These are phyloP conservation scores for Antitype chi DNA, from an alignment of 2,888 invertebrate genomes.

Conservation along the genomic window DNA sequence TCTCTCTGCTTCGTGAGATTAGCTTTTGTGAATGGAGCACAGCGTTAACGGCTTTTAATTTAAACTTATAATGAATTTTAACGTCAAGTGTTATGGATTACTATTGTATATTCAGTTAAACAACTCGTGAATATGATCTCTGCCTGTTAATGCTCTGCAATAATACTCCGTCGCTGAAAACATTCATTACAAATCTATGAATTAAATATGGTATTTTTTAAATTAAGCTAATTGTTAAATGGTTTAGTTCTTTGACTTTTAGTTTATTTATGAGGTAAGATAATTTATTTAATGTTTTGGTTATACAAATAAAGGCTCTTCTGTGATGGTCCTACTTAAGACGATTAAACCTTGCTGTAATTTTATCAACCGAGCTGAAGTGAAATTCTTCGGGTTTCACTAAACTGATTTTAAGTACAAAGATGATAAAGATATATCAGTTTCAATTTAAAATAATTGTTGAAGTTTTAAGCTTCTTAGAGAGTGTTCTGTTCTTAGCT, in stretches of 20 bases:
- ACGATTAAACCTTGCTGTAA: constrained; percentile 2
- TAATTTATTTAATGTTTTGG: not conserved
- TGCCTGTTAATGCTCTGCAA: not conserved
- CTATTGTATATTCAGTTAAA: constrained; percentile 6
- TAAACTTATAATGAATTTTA: not conserved
- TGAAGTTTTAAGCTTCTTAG: not conserved
- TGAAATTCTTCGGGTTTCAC: constrained; percentile 12
- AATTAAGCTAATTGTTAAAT: no score
- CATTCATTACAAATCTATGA: not conserved
- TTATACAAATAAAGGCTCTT: not conserved
- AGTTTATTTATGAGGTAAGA: not conserved
- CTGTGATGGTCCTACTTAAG: no score
- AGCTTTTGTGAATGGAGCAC: not conserved
- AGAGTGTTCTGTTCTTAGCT: not conserved
- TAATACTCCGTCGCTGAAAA: constrained; percentile 9
- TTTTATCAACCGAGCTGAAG: not conserved
- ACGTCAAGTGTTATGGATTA: not conserved
- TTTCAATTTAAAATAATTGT: not conserved
- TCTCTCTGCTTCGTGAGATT: not conserved
- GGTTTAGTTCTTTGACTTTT: not conserved
- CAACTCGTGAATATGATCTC: not conserved
- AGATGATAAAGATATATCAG: not conserved
- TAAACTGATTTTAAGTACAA: not conserved
- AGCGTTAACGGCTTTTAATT: not conserved
- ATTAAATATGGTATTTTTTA: no score